Evolutionary conservation across 2,113 vertebrate genomes (phyloP), one percentile per base, ranked within the genome.

Genomic region (human (Homo sapiens)): DNA sequence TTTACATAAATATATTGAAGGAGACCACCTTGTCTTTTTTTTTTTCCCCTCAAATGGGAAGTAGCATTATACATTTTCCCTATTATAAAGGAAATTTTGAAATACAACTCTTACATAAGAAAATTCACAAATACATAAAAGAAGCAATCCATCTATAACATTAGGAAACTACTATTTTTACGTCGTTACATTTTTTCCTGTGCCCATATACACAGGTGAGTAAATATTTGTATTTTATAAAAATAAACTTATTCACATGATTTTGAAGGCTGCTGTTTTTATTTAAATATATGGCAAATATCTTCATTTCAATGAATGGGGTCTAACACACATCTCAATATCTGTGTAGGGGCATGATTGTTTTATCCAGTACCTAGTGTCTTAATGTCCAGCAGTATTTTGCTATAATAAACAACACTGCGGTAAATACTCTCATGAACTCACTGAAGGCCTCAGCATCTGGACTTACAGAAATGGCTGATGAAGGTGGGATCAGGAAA

Each of bases 21-120:
- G 61, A 57, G 55, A n/a, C 16, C 23, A 75, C 14, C 22, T 30
- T 16, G 20, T 92, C 12, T 52, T 76, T 45, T 52, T 38, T 38
- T 40, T 13, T 25, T 66, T 82, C 35, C 27, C 13, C 32, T 75
- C 8, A 75, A 52, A 22, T 18, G 23, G 14, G 17, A 81, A 70
- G 32, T 32, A 52, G 16, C 43, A n/a, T 78, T 66, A 73, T 45
- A 50, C 66, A 22, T 86, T 88, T 90, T 90, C 61, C 13, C 50
- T 17, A 35, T 40, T 84, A 81, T 17, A 88, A 79, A 94, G n/a
- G 79, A 66, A 96, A 87, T 48, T 43, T 48, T 91, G 23, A 94
- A 94, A 50, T 70, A 84, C 8, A 81, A 90, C 70, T 38, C 61
- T 52, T 86, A 68, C 16, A 27, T 66, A 73, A 52, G 78, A 83